Conservation (phyloP, 1,140 invertebrate genomes). For the Andricus grossulariae region DNA sequence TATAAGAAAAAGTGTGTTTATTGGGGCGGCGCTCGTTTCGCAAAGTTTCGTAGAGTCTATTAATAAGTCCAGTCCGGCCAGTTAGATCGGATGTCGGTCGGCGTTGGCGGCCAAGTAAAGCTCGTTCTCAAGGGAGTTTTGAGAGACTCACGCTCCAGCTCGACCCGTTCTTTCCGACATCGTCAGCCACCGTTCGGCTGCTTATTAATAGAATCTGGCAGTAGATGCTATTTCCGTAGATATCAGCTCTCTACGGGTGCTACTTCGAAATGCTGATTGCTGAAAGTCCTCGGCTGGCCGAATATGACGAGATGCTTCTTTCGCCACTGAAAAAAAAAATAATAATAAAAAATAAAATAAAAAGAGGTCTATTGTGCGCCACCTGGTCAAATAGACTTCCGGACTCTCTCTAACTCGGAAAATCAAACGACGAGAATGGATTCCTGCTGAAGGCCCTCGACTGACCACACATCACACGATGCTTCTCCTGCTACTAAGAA, state of each 20-base stretch:
- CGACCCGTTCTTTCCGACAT: conserved; percentile 34
- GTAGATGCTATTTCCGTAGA: conserved; percentile 73
- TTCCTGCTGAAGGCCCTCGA: too few species aligned
- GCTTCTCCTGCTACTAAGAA: too few species aligned
- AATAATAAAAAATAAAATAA: neutral
- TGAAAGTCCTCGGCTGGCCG: conserved; percentile 42
- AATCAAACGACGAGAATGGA: too few species aligned
- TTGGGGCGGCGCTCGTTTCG: conserved; percentile 56
- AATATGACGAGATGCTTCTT: conserved; percentile 16
- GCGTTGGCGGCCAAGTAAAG: conserved; percentile 75
- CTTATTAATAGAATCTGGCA: conserved; percentile 73
- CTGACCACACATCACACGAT: too few species aligned
- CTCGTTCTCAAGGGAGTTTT: conserved; percentile 60
- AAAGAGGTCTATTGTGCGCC: neutral
- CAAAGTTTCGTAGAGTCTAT: conserved; percentile 73
- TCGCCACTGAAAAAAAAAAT: neutral
- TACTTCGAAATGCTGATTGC: conserved; percentile 54
- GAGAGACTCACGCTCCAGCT: conserved; percentile 47
- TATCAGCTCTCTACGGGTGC: conserved; percentile 52
- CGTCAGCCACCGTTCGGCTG: conserved; percentile 37
- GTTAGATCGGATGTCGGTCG: conserved; percentile 75
- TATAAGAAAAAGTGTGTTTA: conserved; percentile 55
- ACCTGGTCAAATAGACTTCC: neutral
- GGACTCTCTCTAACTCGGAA: neutral
- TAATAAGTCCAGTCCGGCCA: conserved; percentile 65